Base-by-base conservation (phyloP, 2,797 vertebrate species). In the Sebastes steindachneri region DNA sequence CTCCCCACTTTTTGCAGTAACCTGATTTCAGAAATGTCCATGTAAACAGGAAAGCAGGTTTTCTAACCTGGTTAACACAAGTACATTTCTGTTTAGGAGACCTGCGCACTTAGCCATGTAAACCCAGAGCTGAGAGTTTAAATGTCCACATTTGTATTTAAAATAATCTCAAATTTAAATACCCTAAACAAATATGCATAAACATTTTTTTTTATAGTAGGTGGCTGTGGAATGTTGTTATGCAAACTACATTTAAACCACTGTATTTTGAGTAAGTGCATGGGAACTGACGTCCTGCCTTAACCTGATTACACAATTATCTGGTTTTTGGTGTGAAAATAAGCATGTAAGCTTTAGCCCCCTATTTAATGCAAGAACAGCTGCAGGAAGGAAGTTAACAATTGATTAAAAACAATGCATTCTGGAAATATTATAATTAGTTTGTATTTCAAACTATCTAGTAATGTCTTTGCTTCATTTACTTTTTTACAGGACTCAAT, bases 401-500 rank as follows among this genome's bases (percentile, higher is more conserved):
- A 1, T 41, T 68, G 10, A 3, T 51, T 9, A 3, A 14, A 53
- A 75, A 45, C 48, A 62, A 48, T 73, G 29, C 29, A 41, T 14
- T 17, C 5, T 7, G 4, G 2, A 53, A 65, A 41, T 12, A 19
- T 21, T n/a, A 14, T 6, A 5, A 37, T 41, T 6, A 12, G 7
- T 69, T 68, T n/a, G 8, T 63, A 23, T 29, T 68, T 23, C 4
- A 31, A 1, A 53, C 5, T 73, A 14, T 73, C 5, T 51, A 51
- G 73, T 53, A n/a, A 23, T 66, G 4, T 54, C 1, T 45, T 79
- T 3, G 2, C 3, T 31, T 67, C 6, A 8, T 74, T 8, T 48
- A 0, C 2, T 63, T 53, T 72, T 73, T 48, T 80, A 53, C 87
- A 99, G 99, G 98, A 99, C 90, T 96, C 98, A 10, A 99, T 99